These are phyloP conservation scores for Eupeodes luniger DNA, from an alignment of 2,888 invertebrate genomes.

Conservation along the genomic window DNA sequence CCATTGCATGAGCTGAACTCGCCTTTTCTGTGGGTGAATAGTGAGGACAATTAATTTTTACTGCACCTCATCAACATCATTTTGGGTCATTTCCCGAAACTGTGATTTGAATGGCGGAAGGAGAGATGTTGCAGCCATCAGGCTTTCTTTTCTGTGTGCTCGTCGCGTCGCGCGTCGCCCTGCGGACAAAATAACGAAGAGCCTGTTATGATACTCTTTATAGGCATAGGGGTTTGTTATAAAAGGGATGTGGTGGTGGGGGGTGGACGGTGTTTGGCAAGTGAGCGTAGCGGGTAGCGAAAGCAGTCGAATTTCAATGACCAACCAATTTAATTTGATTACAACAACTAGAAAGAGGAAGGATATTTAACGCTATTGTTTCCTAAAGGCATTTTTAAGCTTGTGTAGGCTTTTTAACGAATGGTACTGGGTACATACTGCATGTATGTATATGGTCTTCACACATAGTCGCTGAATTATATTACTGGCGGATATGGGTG, in stretches of 20 bases:
- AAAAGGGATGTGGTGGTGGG: background rate
- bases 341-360: slow-evolving; percentile 47
- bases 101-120: slow-evolving; percentile 61
- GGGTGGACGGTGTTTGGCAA: background rate
- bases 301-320: slow-evolving; percentile 42
- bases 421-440: background rate
- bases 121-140: slow-evolving; percentile 23
- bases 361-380: slow-evolving; percentile 29
- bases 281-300: too few relatives aligned
- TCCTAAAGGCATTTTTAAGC: slow-evolving; percentile 19
- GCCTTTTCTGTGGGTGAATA: slow-evolving; percentile 39
- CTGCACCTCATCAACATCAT: slow-evolving; percentile 73
- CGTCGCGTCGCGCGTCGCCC: background rate
- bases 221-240: background rate
- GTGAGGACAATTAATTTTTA: slow-evolving; percentile 74
- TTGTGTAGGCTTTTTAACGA: background rate
- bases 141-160: slow-evolving; percentile 4
- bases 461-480: slow-evolving; percentile 5
- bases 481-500: background rate
- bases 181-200: background rate
- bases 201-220: background rate
- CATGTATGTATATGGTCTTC: background rate
- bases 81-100: slow-evolving; percentile 70
- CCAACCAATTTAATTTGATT: slow-evolving; percentile 58
- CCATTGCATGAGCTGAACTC: background rate